phyloP scores from a whole-genome alignment of 1,140 invertebrate genomes.

The Calliopsis andreniformis region DNA sequence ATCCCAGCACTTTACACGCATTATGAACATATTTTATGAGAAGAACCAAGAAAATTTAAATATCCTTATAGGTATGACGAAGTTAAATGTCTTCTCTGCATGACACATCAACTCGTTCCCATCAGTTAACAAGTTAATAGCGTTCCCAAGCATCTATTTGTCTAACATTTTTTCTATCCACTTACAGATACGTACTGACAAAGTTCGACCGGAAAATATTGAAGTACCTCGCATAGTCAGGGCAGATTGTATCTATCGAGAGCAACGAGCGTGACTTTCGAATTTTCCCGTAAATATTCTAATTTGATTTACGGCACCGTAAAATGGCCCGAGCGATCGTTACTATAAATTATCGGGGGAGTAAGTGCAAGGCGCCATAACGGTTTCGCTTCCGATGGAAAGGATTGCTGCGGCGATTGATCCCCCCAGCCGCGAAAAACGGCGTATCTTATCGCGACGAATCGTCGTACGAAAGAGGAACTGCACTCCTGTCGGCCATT shows the following conservation, averaged over 20 bases:
- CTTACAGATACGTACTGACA: too few species aligned
- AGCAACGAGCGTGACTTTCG: conserved; percentile 44
- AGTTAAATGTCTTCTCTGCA: too few species aligned
- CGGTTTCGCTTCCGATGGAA: conserved; percentile 20
- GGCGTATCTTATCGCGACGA: conserved; percentile 21
- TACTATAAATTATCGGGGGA: conserved; percentile 53
- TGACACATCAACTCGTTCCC: too few species aligned
- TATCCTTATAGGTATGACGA: too few species aligned
- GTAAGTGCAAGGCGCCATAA: conserved; percentile 42
- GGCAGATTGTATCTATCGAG: conserved; percentile 28
- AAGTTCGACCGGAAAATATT: too few species aligned
- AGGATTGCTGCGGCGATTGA: conserved; percentile 15
- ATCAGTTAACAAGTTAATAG: too few species aligned
- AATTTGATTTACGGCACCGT: conserved; percentile 58
- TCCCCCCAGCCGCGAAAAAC: conserved; percentile 18
- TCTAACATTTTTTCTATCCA: too few species aligned
- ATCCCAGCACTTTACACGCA: too few species aligned
- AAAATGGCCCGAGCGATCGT: conserved; percentile 49
- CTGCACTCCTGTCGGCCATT: conserved; percentile 18
- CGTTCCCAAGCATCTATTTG: too few species aligned
- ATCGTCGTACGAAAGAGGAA: conserved; percentile 25
- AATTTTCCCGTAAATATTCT: conserved; percentile 57
- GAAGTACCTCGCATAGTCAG: too few species aligned
- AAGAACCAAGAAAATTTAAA: too few species aligned
- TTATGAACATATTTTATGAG: too few species aligned